Evolutionary conservation across 2,113 vertebrate species (phyloP), one percentile per base, ranked within the genome.

Genomic region (Labeo catla): DNA sequence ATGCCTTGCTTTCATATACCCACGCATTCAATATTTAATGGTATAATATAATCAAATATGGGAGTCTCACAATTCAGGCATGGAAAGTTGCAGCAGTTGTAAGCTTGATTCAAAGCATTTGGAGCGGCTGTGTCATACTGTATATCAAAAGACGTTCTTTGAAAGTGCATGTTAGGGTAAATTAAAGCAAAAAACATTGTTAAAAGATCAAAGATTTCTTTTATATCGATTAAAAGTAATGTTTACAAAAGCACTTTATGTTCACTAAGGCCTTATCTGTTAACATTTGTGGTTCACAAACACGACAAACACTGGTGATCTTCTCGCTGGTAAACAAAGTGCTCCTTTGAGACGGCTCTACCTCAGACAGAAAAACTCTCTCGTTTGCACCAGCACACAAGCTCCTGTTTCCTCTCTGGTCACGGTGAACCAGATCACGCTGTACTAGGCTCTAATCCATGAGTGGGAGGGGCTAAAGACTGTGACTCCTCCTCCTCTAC

Each of bases 11-110:
- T 93, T 94, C 91, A 87, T 90, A 93, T 93, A 90, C 89, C 91
- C 92, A 89, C 91, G 90, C 88, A 88, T 94, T 93, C 91, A 95
- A 94, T 94, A 95, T 94, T 95, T 93, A 92, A 94, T 93, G 84
- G 70, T 89, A 91, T 92, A 95, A 94, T 93, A 94, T 93, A 94
- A 94, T 94, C 91, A 91, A 92, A 93, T 92, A 61, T 87, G 28
- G 28, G 28, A 28, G 28, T 28, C 28, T 28, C 28, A 28, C 28
- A 86, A 90, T 88, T 92, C 82, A n/a, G 76, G 65, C 83, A 80
- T 91, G 91, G 87, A 89, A 93, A 88, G 90, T 11, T 74, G 89
- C 91, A 92, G 91, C 92, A 89, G 88, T 89, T 78, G 87, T 87
- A 90, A 89, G 92, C 91, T 91, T 88, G 89, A 92, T 85, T 76